These are phyloP conservation scores for Acanthacorydalis orientalis DNA, from an alignment of 2,888 invertebrate genomes.

Conservation along the genomic window DNA sequence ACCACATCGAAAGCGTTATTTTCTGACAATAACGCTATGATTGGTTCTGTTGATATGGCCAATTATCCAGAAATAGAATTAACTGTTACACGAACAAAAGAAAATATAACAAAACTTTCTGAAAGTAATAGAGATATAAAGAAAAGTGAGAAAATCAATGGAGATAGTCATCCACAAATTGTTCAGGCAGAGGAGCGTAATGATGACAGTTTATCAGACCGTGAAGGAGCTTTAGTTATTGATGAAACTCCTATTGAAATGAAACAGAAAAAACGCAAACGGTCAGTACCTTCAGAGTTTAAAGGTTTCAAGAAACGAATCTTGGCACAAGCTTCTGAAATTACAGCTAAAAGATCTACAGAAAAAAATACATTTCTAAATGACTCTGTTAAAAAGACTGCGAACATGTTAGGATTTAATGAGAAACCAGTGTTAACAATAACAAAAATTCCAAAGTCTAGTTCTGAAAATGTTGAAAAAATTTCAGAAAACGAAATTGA, in stretches of 20 bases:
- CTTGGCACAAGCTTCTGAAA: slow-evolving; percentile 5
- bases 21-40: too few species aligned
- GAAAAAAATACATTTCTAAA: not conserved
- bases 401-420: not conserved
- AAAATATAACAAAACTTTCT: slow-evolving; percentile 4
- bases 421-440: not conserved
- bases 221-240: slow-evolving; percentile 25
- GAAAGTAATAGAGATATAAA: not conserved
- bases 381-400: not conserved
- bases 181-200: slow-evolving; percentile 13
- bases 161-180: slow-evolving; percentile 13
- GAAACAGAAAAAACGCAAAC: slow-evolving; percentile 11
- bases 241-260: slow-evolving; percentile 17
- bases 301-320: slow-evolving; percentile 9
- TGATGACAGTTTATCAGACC: slow-evolving; percentile 22
- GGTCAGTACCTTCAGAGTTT: slow-evolving; percentile 8
- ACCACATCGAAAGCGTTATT: slow-evolving; percentile 2
- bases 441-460: not conserved
- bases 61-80: slow-evolving; percentile 18
- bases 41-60: slow-evolving; percentile 16
- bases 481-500: not conserved
- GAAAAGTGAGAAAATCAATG: slow-evolving; percentile 18
- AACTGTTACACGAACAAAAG: slow-evolving; percentile 9
- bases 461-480: not conserved
- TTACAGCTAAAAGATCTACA: not conserved